These are phyloP conservation scores for Anagyrus pseudococci DNA, from an alignment of 2,888 invertebrate species.

Conservation along the genomic window DNA sequence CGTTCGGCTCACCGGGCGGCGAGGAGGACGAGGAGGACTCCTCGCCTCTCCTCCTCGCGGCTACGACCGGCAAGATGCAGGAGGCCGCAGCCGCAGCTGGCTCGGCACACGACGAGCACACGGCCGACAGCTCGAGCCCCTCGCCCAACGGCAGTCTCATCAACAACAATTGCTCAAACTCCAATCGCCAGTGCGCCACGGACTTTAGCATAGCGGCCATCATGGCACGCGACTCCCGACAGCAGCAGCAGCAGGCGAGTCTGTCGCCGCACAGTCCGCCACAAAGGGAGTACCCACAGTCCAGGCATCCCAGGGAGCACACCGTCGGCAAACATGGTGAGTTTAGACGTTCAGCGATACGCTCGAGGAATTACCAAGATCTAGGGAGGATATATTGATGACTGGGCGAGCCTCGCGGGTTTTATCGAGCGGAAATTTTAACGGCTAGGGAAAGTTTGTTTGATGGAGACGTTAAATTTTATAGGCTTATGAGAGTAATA, in stretches of 20 bases:
- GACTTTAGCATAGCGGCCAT: conserved; percentile 87
- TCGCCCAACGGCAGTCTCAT: conserved; percentile 57
- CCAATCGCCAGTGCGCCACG: conserved; percentile 82
- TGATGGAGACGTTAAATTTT: too few relatives aligned
- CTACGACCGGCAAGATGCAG: conserved; percentile 38
- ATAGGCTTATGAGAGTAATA: too few relatives aligned
- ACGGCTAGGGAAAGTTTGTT: too few relatives aligned
- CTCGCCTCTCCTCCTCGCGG: conserved; percentile 53
- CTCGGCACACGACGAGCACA: conserved; percentile 25
- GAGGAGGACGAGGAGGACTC: conserved; percentile 69
- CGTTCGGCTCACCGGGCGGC: conserved; percentile 65
- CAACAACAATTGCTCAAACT: conserved; percentile 57
- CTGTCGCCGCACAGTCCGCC: background rate
- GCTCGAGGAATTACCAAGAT: too few relatives aligned
- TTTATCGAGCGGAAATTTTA: too few relatives aligned
- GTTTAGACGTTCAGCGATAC: too few relatives aligned
- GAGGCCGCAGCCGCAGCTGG: conserved; percentile 51
- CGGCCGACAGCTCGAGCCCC: conserved; percentile 62
- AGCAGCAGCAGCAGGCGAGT: conserved; percentile 64
- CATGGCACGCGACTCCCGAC: conserved; percentile 77
- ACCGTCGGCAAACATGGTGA: background rate
- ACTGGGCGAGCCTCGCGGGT: too few relatives aligned
- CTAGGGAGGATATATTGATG: too few relatives aligned
- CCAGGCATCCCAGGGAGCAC: background rate
- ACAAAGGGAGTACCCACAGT: conserved; percentile 59